A percentile compares a stretch with the other conserved stretches of the same genome.
Conservation (phyloP, 1,140 invertebrate species). For the Bicyclus anynana region DNA sequence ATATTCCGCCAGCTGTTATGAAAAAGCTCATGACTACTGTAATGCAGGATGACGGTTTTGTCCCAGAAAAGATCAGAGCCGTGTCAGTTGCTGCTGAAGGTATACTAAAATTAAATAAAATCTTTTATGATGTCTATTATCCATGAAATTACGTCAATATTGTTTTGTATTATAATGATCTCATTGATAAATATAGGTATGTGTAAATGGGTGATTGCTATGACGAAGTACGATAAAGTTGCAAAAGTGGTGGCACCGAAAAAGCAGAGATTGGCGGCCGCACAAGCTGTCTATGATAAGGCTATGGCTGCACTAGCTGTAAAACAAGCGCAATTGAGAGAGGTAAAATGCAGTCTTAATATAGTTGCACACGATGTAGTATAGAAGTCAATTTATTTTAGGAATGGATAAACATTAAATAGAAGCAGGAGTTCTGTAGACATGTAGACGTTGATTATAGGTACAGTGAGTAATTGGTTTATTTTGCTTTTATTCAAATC, state of each 20-base stretch:
- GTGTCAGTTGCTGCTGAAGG: slow-evolving; percentile 88
- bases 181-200: slow-evolving; percentile 27
- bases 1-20: slow-evolving; percentile 90
- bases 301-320: slow-evolving; percentile 83
- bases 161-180: too few relatives aligned
- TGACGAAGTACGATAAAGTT: slow-evolving; percentile 96
- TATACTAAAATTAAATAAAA: too few relatives aligned
- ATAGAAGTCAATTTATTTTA: too few relatives aligned
- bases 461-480: too few relatives aligned
- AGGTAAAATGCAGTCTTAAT: too few relatives aligned
- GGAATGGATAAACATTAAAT: too few relatives aligned
- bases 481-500: too few relatives aligned
- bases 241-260: slow-evolving; percentile 93
- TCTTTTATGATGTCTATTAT: too few relatives aligned
- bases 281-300: slow-evolving; percentile 84
- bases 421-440: too few relatives aligned
- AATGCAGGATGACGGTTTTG: slow-evolving; percentile 91
- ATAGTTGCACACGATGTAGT: too few relatives aligned
- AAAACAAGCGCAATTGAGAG: slow-evolving; percentile 87
- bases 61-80: slow-evolving; percentile 92
- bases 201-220: slow-evolving; percentile 87
- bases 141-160: too few relatives aligned
- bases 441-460: too few relatives aligned
- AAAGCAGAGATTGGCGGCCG: slow-evolving; percentile 86
- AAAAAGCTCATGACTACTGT: slow-evolving; percentile 90